Evolutionary conservation across 2,888 invertebrate genomes (phyloP), one percentile per base, ranked within the genome.

Genomic region (Neoscelio sp.): DNA sequence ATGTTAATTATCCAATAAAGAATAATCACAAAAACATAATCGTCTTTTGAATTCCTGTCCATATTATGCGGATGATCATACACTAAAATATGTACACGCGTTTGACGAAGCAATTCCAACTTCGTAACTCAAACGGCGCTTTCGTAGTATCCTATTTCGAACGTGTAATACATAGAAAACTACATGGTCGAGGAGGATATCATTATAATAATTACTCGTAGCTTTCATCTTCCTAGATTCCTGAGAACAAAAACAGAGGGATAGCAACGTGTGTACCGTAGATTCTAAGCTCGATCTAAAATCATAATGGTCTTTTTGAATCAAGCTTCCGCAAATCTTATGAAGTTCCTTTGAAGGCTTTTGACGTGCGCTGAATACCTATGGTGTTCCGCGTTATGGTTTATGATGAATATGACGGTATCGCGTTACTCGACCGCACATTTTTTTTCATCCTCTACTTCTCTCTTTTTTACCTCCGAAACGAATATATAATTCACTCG

Each of bases 401-500:
- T 87, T 87, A 86, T 87, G 87, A 87, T 87, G 87, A 87, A 87
- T 87, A 86, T 83, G 83, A 83, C 85, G 87, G 75, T 87, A 85
- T 87, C 87, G 83, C 78, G 85, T 87, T 87, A 86, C 87, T 26
- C 80, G 70, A 28, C 54, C 58, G 48, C 48, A 58, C 64, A 60
- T 75, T 67, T 71, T 78, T 56, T 67, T 60, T n/a, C n/a, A n/a
- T n/a, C n/a, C n/a, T n/a, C n/a, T 52, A 26, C 44, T 30, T 35
- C 52, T 40, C 35, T 70, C 48, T 44, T 52, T 64, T 70, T 58
- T 48, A 18, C 70, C 50, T 48, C 38, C 44, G 33, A 15, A 44
- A 48, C 71, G 62, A 80, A 80, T 76, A 28, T 71, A 67, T 67
- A 71, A 76, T 76, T 71, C 71, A 67, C 42, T 71, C 79, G 33